Evolutionary conservation across 2,797 vertebrate species (phyloP).

Genomic region (Coranthus polyacanthus): DNA sequence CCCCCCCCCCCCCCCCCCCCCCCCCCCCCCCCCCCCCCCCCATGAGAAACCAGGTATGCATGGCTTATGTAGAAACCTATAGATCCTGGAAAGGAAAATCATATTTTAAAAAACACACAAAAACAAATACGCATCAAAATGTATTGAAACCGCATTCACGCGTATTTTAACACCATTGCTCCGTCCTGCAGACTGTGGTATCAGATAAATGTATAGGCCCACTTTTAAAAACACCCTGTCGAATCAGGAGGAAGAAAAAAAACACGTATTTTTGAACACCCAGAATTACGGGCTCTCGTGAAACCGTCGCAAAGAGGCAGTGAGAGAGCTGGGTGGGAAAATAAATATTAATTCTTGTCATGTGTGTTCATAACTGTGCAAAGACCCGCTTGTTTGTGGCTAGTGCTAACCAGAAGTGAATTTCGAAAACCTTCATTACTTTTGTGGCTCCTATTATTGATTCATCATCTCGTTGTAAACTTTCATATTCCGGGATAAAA

Average conservation of each 20-base stretch:
- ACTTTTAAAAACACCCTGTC: neutral
- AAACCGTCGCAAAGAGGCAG: neutral
- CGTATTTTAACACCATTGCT: neutral
- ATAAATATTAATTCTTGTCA: too few relatives aligned
- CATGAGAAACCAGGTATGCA: too few relatives aligned
- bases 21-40: too few relatives aligned
- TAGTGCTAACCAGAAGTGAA: neutral
- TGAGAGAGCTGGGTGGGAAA: neutral
- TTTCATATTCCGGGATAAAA: neutral
- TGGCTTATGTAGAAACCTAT: too few relatives aligned
- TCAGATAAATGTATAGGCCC: neutral
- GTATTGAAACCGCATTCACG: too few relatives aligned
- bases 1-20: too few relatives aligned
- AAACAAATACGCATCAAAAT: too few relatives aligned
- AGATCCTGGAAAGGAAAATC: too few relatives aligned
- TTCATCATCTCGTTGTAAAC: conserved; percentile 10
- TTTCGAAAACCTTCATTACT: neutral
- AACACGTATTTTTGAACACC: neutral
- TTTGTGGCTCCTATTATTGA: conserved; percentile 13
- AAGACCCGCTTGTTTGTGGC: neutral
- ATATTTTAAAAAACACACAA: too few relatives aligned
- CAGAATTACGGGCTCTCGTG: neutral
- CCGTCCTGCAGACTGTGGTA: neutral
- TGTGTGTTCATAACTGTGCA: neutral
- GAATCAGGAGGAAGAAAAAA: too few relatives aligned